These are phyloP conservation scores for Chaetura pelagica DNA, from an alignment of 2,113 vertebrate species.

Conservation along the genomic window DNA sequence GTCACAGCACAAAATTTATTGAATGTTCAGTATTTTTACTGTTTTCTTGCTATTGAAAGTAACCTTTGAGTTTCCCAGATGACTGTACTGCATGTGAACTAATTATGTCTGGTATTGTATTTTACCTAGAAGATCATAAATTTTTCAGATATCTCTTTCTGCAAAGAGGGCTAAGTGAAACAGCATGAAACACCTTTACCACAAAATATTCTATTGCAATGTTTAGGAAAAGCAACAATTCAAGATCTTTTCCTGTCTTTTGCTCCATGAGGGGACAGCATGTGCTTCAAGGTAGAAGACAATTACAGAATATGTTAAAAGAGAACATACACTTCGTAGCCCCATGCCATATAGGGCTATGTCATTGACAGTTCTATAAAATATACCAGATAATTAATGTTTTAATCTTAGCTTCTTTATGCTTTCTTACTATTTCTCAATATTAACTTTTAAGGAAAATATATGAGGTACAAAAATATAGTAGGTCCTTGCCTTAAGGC, in stretches of 20 bases:
- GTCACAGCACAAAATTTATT: background rate
- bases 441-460: background rate
- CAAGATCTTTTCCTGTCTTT: background rate
- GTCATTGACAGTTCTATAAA: background rate
- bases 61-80: background rate
- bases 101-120: background rate
- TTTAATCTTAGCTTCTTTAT: background rate
- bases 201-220: background rate
- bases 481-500: background rate
- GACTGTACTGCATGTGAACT: background rate
- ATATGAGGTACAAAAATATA: too few relatives aligned
- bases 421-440: background rate
- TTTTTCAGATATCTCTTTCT: background rate
- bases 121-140: background rate
- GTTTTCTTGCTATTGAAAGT: background rate
- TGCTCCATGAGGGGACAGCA: background rate
- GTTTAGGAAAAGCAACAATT: background rate
- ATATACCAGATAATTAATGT: background rate
- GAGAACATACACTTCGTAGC: rapidly evolving
- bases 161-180: background rate
- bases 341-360: too few relatives aligned
- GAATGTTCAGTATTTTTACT: background rate
- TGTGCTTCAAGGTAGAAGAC: background rate
- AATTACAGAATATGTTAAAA: background rate
- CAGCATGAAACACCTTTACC: background rate